Evolutionary conservation across 2,113 vertebrate species (phyloP).

Genomic region (Poeciliopsis turrubarensis): DNA sequence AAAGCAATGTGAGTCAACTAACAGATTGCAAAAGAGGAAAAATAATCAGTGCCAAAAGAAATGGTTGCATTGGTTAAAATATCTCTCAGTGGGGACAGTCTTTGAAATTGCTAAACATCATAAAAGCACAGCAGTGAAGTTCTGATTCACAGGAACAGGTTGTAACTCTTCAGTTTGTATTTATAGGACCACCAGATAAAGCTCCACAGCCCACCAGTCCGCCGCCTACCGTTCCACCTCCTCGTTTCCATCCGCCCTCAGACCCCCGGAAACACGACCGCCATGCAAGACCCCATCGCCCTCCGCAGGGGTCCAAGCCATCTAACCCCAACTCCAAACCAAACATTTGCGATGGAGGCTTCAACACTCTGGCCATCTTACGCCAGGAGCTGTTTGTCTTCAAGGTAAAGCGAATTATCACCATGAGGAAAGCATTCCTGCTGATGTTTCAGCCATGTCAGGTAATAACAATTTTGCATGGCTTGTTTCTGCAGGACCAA

Average conservation of each 20-base stretch:
- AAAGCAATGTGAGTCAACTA: slow-evolving; percentile 47
- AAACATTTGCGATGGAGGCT: slow-evolving; percentile 98
- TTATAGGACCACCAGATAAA: slow-evolving; percentile 95
- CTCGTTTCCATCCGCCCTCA: slow-evolving; percentile 88
- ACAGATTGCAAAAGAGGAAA: slow-evolving; percentile 18
- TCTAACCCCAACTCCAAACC: slow-evolving; percentile 93
- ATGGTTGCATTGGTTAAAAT: slow-evolving; percentile 10
- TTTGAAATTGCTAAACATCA: not conserved
- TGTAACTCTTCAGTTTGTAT: slow-evolving; percentile 20
- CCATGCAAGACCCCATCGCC: slow-evolving; percentile 89
- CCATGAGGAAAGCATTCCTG: not conserved
- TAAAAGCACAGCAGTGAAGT: slow-evolving; percentile 1
- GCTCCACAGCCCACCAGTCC: slow-evolving; percentile 92
- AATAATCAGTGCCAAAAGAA: slow-evolving; percentile 17
- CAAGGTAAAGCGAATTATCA: slow-evolving; percentile 84
- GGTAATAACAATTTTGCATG: not conserved
- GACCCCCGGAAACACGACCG: slow-evolving; percentile 93
- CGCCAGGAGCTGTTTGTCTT: slow-evolving; percentile 98
- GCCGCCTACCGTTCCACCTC: slow-evolving; percentile 92
- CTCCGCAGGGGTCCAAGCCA: slow-evolving; percentile 90
- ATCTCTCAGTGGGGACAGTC: not conserved
- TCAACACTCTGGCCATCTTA: slow-evolving; percentile 97
- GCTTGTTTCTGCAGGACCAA: slow-evolving; percentile 84
- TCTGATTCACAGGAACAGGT: not conserved
- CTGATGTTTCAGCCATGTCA: not conserved